Base-by-base conservation (phyloP, 35 echinoderm and acorn worm species). In the Lytechinus pictus region DNA sequence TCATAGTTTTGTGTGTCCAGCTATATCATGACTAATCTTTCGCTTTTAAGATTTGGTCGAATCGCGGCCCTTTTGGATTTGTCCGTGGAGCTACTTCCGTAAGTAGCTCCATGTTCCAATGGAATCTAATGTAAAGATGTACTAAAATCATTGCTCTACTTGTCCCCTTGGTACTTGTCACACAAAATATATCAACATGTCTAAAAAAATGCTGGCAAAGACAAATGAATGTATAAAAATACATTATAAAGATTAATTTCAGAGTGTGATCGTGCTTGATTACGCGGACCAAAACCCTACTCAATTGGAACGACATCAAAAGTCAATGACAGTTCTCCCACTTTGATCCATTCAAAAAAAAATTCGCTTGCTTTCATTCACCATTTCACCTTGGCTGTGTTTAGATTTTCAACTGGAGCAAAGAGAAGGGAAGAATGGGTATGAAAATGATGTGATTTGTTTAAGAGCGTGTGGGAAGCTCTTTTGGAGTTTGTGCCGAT, bases 381-480 rank as follows among this genome's bases (percentile, higher is more conserved):
- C 16, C 29, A 90, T 90, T 90, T 90, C 88, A 90, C 88, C 88
- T 90, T 90, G 88, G 88, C 28, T 90, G 52, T 90, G 52, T 90
- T 90, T 90, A 44, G 52, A 54, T 54, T 52, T 90, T 90, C 88
- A 44, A 90, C 29, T 54, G 24, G 88, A 90, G 52, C 88, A 90
- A 44, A 90, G 52, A 90, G 52, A 90, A 54, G 88, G 13, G 52
- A 24, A 52, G 88, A 90, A 90, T 90, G 19, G 52, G 88, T 90
- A 90, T 90, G 88, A 54, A 90, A 90, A 90, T 90, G 0, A 90
- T 54, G 88, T 54, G 88, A 90, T 90, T 90, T 90, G 28, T 54
- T 90, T 90, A 54, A 9, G 52, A 52, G 88, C 88, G 88, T 33
- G 88, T 90, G 88, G 88, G 88, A 90, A 90, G 88, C 28, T 90